Evolutionary conservation across 2,797 vertebrate species (phyloP).

Genomic region (Menidia menidia): DNA sequence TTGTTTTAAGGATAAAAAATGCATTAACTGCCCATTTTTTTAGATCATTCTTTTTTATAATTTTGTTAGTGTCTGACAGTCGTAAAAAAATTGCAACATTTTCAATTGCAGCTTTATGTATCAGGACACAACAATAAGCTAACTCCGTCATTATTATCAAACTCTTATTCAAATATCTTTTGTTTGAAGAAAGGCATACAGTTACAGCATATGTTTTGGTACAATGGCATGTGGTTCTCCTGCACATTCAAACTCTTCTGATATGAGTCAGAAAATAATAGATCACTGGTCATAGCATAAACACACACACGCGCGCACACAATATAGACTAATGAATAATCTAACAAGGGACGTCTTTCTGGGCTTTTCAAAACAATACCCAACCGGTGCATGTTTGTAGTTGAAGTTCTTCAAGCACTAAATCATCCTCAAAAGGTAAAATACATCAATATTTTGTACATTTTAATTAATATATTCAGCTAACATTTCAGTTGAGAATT

Average conservation of each 20-base stretch:
- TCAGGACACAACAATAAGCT: too few relatives aligned
- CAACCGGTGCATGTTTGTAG: too few relatives aligned
- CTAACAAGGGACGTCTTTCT: neutral
- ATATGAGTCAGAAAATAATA: slow-evolving; percentile 41
- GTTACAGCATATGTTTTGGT: neutral
- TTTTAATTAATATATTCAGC: too few relatives aligned
- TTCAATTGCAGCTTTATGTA: too few relatives aligned
- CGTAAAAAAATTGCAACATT: too few relatives aligned
- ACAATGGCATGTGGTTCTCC: slow-evolving; percentile 16
- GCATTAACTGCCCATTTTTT: too few relatives aligned
- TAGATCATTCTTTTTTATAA: too few relatives aligned
- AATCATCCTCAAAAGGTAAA: slow-evolving; percentile 27
- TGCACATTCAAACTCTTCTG: slow-evolving; percentile 16
- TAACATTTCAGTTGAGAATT: too few relatives aligned
- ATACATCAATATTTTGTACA: neutral
- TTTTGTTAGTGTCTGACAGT: too few relatives aligned
- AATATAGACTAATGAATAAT: slow-evolving; percentile 29
- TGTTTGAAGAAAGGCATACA: neutral
- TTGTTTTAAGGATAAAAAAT: too few relatives aligned
- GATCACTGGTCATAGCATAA: slow-evolving; percentile 33
- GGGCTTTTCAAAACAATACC: slow-evolving; percentile 12
- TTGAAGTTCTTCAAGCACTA: slow-evolving; percentile 6
- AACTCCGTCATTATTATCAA: too few relatives aligned
- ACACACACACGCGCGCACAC: too few relatives aligned
- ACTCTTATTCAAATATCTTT: neutral